These are phyloP conservation scores for Psammodynastes pulverulentus DNA, from an alignment of 2,113 vertebrate genomes.

Conservation along the genomic window DNA sequence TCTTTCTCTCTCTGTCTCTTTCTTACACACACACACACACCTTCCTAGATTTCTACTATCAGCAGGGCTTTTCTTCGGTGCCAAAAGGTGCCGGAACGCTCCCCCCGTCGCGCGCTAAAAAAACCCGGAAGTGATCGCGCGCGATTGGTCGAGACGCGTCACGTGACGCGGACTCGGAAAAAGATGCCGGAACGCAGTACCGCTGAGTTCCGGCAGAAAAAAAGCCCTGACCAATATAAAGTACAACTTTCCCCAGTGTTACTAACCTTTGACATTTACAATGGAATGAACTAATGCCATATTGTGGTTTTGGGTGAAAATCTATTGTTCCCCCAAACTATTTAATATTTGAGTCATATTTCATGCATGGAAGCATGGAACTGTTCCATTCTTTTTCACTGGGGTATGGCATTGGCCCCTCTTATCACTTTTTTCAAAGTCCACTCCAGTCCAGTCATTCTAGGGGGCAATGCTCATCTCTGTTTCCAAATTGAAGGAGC, in stretches of 20 bases:
- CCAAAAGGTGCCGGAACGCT: no score
- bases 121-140: no score
- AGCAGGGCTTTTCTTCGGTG: no score
- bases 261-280: not conserved
- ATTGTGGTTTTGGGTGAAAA: not conserved
- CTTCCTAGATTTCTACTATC: not conserved
- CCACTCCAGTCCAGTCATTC: not conserved
- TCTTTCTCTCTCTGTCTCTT: not conserved
- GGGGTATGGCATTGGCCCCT: not conserved
- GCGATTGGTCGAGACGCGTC: no score
- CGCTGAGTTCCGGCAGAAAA: no score
- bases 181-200: no score
- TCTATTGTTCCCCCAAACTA: not conserved
- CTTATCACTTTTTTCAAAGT: no score
- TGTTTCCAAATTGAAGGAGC: not conserved
- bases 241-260: fast-evolving
- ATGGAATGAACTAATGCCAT: not conserved
- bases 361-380: not conserved
- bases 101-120: no score
- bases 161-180: no score
- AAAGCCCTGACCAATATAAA: slow-evolving; percentile 8
- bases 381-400: not conserved
- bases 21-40: no score
- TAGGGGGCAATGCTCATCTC: not conserved
- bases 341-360: not conserved